A percentile compares a stretch with the other conserved stretches of the same genome.
Conservation (phyloP, 2,797 vertebrate species). For the Bradypus variegatus region DNA sequence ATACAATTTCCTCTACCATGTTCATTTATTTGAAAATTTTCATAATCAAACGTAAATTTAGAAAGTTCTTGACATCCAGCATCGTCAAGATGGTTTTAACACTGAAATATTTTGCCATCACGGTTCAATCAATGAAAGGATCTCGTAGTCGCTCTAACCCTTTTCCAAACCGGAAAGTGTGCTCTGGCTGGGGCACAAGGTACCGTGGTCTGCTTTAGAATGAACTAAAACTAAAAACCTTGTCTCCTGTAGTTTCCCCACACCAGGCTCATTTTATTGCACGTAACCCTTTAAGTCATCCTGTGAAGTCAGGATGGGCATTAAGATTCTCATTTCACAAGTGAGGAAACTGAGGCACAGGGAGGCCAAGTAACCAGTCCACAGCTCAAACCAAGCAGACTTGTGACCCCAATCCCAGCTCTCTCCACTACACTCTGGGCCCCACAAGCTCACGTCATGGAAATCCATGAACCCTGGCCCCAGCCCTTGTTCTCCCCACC, state of each 20-base stretch:
- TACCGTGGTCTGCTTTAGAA: not conserved
- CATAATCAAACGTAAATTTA: not conserved
- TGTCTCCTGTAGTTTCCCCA: not conserved
- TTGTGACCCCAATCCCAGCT: not conserved
- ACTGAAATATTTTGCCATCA: not conserved
- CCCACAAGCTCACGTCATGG: not conserved
- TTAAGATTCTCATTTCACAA: not conserved
- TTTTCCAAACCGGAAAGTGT: slow-evolving; percentile 5
- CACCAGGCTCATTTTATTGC: not conserved
- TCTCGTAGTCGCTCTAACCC: not conserved
- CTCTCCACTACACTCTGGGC: not conserved
- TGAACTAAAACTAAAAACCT: not conserved
- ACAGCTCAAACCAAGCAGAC: not conserved
- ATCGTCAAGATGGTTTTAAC: not conserved
- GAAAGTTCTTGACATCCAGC: not conserved
- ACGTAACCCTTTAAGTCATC: not conserved
- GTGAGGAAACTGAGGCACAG: not conserved
- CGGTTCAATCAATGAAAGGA: not conserved
- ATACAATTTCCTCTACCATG: not conserved
- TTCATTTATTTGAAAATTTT: not conserved
- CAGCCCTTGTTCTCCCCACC: not conserved
- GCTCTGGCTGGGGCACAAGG: not conserved
- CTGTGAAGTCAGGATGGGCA: not conserved
- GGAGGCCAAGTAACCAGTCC: not conserved
- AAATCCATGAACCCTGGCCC: not conserved